phyloP scores from a whole-genome alignment of 2,888 invertebrate species.

The Achlya flavicornis region DNA sequence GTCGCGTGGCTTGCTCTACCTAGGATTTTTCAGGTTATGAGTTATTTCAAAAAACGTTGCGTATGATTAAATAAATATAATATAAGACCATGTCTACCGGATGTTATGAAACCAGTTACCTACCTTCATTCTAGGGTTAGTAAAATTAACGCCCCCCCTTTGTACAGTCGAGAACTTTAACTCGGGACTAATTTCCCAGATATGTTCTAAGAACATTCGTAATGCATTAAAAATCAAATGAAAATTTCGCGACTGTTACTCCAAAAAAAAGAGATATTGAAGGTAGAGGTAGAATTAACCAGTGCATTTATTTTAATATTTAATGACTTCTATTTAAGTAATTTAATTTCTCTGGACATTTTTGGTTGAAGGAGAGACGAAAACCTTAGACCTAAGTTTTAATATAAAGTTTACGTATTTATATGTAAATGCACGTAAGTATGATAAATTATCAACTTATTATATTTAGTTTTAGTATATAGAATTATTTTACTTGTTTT shows the following conservation, averaged over 20 bases:
- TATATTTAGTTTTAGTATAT: constrained; percentile 11
- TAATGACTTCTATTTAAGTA: constrained; percentile 24
- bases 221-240: too few relatives aligned
- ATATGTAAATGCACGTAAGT: constrained; percentile 55
- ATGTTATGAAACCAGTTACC: neutral
- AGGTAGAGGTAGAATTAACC: constrained; percentile 10
- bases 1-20: too few relatives aligned
- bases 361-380: neutral
- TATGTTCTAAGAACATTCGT: neutral
- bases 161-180: too few relatives aligned
- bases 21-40: too few relatives aligned
- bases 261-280: neutral
- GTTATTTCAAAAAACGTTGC: too few relatives aligned
- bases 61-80: neutral
- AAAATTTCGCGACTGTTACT: too few relatives aligned
- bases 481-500: neutral
- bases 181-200: too few relatives aligned
- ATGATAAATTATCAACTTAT: constrained; percentile 67
- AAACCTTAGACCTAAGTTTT: constrained; percentile 15
- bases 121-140: neutral
- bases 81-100: neutral
- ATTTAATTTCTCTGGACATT: neutral
- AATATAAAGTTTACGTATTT: constrained; percentile 44
- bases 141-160: too few relatives aligned
- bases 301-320: constrained; percentile 55